phyloP scores from a whole-genome alignment of 1,140 invertebrate species.

The Arctopsyche grandis region DNA sequence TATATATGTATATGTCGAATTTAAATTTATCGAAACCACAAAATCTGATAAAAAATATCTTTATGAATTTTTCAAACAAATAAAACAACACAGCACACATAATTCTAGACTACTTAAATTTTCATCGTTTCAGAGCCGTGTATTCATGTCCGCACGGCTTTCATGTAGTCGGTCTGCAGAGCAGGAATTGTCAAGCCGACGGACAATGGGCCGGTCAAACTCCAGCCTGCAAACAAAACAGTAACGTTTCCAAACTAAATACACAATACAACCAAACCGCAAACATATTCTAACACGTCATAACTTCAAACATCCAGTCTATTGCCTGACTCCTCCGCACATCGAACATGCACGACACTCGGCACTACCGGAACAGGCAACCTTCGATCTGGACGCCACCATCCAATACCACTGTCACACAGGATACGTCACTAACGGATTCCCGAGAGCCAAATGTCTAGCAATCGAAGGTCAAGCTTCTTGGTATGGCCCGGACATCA shows the following conservation, averaged over 20 bases:
- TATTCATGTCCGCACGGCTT: slow-evolving; percentile 90
- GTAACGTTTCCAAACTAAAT: slow-evolving; percentile 64
- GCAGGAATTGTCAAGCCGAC: slow-evolving; percentile 88
- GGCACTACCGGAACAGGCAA: slow-evolving; percentile 80
- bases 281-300: no score
- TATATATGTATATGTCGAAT: no score
- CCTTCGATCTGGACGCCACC: slow-evolving; percentile 84
- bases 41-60: no score
- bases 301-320: slow-evolving; percentile 71
- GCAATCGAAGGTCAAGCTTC: slow-evolving; percentile 86
- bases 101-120: no score
- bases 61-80: no score
- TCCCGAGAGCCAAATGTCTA: slow-evolving; percentile 88
- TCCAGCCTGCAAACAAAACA: slow-evolving; percentile 89
- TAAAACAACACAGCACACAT: no score
- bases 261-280: not conserved
- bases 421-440: slow-evolving; percentile 88
- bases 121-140: slow-evolving; percentile 65
- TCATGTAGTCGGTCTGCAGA: slow-evolving; percentile 87
- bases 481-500: slow-evolving; percentile 94
- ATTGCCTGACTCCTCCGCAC: slow-evolving; percentile 87
- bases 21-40: no score
- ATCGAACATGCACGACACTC: slow-evolving; percentile 91
- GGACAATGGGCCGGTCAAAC: slow-evolving; percentile 90
- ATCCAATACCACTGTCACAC: slow-evolving; percentile 92